Evolutionary conservation across 2,797 vertebrate species (phyloP).

Genomic region (Cheirogaleus major): DNA sequence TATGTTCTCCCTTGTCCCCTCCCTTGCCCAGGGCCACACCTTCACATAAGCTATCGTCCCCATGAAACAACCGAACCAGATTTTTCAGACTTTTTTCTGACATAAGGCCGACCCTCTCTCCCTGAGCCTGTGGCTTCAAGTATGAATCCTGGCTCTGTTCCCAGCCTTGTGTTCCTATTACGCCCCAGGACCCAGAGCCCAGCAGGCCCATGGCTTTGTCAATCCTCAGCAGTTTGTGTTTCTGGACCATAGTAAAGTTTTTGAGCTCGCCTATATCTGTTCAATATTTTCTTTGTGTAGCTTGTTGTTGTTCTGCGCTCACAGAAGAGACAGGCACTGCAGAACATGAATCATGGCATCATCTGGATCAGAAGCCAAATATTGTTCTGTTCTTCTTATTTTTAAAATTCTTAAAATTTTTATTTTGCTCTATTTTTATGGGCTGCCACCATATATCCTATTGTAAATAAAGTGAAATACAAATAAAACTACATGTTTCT

Average conservation of each 20-base stretch:
- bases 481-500: not conserved
- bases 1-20: not conserved
- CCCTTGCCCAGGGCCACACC: not conserved
- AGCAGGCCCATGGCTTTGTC: not conserved
- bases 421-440: not conserved
- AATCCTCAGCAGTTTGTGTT: not conserved
- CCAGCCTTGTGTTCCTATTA: not conserved
- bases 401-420: not conserved
- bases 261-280: not conserved
- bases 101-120: not conserved
- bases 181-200: not conserved
- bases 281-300: not conserved
- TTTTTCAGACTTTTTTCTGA: not conserved
- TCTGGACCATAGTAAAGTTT: not conserved
- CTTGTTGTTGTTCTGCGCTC: not conserved
- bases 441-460: not conserved
- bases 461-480: not conserved
- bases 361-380: not conserved
- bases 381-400: not conserved
- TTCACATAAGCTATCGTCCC: not conserved
- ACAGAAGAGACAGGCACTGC: not conserved
- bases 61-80: not conserved
- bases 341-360: not conserved
- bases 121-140: not conserved
- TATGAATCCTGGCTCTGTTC: not conserved